Base-by-base conservation (phyloP, 2,797 vertebrate genomes). In the Hyperoplus lanceolatus region DNA sequence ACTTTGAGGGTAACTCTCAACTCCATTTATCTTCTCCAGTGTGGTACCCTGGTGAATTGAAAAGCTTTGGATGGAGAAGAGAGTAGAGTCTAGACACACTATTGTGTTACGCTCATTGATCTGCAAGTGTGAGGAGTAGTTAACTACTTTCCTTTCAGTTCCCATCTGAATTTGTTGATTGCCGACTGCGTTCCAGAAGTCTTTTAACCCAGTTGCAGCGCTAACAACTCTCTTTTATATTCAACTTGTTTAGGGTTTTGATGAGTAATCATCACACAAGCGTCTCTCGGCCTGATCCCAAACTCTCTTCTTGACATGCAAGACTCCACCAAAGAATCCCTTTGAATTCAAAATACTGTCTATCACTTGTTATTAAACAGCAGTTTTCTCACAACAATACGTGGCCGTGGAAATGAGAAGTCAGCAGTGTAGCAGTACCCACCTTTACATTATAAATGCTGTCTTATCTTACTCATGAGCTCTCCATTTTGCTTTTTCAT, bases 1-100 rank as follows among this genome's bases (percentile, higher is more conserved):
- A 90, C 91, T 94, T 91, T 91, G 92, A 93, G 90, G 88, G 84
- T 88, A 92, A 91, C 88, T 80, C 83, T 86, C 84, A 83, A 84
- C 86, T 29, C 85, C 86, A 93, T 94, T 93, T 87, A 91, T 94
- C 91, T 93, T 92, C 84, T 87, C 80, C 84, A 80, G 48, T 80
- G 78, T 71, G 82, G 84, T 89, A 82, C 90, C 87, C 91, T 81
- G 80, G 90, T 92, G 94, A 85, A 90, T 89, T 87, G 80, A 62
- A 29, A 79, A 81, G 74, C 89, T 78, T 89, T 76, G 84, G 68
- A 93, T 84, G 68, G 58, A 77, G 86, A 87, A 68, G 61, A 85
- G 70, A 84, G 67, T 73, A 91, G 29, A 29, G 29, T 29, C 29
- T 29, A 29, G 70, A 84, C 62, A 67, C 58, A 54, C 43, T 65